Evolutionary conservation across 2,888 invertebrate species (phyloP).

Genomic region (Tetropium fuscum): DNA sequence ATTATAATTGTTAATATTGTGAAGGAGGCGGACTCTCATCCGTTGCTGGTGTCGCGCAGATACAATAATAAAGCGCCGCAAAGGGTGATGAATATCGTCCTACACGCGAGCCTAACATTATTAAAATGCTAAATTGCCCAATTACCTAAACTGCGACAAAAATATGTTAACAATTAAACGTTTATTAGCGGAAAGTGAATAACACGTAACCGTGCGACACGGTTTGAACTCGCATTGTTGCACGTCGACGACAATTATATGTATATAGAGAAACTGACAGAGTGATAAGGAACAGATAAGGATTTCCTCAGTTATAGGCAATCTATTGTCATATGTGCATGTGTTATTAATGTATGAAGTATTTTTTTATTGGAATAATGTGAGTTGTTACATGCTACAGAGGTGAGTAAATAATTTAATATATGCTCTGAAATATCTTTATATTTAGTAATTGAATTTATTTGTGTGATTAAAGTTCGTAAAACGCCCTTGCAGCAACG

Average conservation of each 20-base stretch:
- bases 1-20: too few species aligned
- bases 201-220: background rate
- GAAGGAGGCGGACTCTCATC: background rate
- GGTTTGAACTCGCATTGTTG: conserved; percentile 11
- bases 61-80: background rate
- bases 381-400: background rate
- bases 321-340: conserved; percentile 32
- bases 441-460: background rate
- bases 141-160: conserved; percentile 11
- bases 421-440: background rate
- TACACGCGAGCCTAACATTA: conserved; percentile 4
- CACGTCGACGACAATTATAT: conserved; percentile 23
- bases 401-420: background rate
- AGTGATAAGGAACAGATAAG: conserved; percentile 50
- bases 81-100: conserved; percentile 19
- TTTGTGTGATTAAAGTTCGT: conserved; percentile 1
- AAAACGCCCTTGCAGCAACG: conserved; percentile 7
- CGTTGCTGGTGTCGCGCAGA: too few species aligned
- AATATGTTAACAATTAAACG: conserved; percentile 9
- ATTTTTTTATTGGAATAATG: conserved; percentile 10
- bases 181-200: conserved; percentile 22
- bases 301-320: conserved; percentile 48
- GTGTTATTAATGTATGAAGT: conserved; percentile 14
- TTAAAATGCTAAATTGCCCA: conserved; percentile 14
- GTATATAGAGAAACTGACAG: conserved; percentile 40